Percentiles rank a stretch among this genome's conserved stretches.
phyloP scores from a whole-genome alignment of 2,888 invertebrate genomes.

The Chaetoderma sp. region DNA sequence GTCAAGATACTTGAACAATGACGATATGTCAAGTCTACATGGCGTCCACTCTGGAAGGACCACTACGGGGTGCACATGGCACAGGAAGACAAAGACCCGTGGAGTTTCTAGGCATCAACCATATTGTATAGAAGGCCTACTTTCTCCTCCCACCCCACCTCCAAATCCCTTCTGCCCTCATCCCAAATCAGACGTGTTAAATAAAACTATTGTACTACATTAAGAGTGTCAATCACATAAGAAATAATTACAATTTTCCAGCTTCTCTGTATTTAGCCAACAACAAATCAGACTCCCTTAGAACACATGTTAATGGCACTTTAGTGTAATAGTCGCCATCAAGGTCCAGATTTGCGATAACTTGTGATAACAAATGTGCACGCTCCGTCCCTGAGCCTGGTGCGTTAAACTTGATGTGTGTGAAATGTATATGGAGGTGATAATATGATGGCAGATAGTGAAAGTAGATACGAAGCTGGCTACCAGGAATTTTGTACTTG shows the following conservation, averaged over 20 bases:
- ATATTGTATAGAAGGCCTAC: no score
- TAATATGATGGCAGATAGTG: slow-evolving; percentile 98
- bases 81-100: no score
- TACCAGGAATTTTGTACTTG: slow-evolving; percentile 79
- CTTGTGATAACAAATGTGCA: slow-evolving; percentile 87
- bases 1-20: no score
- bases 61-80: no score
- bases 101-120: no score
- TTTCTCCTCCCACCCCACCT: no score
- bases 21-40: no score
- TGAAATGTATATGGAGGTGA: slow-evolving; percentile 95
- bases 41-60: no score
- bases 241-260: slow-evolving; percentile 42
- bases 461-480: slow-evolving; percentile 83
- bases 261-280: slow-evolving; percentile 69
- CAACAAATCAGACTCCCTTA: slow-evolving; percentile 82
- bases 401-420: slow-evolving; percentile 72
- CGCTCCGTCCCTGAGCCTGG: slow-evolving; percentile 84
- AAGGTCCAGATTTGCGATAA: slow-evolving; percentile 90
- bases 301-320: slow-evolving; percentile 83
- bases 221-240: no score
- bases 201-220: no score
- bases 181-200: no score
- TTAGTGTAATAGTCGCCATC: slow-evolving; percentile 86
- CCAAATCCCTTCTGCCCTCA: no score